These are phyloP conservation scores for Caradrina kadenii DNA, from an alignment of 2,888 invertebrate species.

Conservation along the genomic window DNA sequence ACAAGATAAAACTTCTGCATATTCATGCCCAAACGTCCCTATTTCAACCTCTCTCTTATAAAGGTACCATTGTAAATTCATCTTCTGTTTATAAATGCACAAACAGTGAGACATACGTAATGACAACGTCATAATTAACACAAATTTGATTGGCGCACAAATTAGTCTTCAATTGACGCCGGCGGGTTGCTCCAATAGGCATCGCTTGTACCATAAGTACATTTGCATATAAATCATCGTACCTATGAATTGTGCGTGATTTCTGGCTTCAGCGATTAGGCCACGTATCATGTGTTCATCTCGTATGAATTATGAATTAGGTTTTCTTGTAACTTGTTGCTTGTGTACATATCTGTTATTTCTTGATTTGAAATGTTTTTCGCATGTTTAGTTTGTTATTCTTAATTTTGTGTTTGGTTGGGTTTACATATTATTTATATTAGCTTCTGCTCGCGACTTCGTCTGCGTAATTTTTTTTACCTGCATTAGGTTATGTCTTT, in stretches of 20 bases:
- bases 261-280: slow-evolving; percentile 68
- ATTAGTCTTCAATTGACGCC: slow-evolving; percentile 84
- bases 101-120: slow-evolving; percentile 68
- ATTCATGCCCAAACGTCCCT: no score
- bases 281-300: slow-evolving; percentile 58
- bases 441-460: no score
- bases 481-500: no score
- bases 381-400: slow-evolving; percentile 10
- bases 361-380: slow-evolving; percentile 26
- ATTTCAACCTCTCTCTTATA: no score
- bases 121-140: slow-evolving; percentile 79
- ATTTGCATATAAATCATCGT: slow-evolving; percentile 83
- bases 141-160: slow-evolving; percentile 84
- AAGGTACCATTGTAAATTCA: slow-evolving; percentile 16
- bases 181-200: slow-evolving; percentile 77
- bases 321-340: slow-evolving; percentile 44
- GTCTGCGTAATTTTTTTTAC: no score
- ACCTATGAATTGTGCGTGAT: slow-evolving; percentile 76
- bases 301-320: slow-evolving; percentile 60
- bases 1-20: no score
- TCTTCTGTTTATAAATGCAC: slow-evolving; percentile 43
- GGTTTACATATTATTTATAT: neutral
- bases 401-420: slow-evolving; percentile 3
- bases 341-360: slow-evolving; percentile 5
- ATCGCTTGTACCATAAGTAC: slow-evolving; percentile 78